Conservation (phyloP, 2,113 vertebrate genomes). For the Rhodinocichla rosea region DNA sequence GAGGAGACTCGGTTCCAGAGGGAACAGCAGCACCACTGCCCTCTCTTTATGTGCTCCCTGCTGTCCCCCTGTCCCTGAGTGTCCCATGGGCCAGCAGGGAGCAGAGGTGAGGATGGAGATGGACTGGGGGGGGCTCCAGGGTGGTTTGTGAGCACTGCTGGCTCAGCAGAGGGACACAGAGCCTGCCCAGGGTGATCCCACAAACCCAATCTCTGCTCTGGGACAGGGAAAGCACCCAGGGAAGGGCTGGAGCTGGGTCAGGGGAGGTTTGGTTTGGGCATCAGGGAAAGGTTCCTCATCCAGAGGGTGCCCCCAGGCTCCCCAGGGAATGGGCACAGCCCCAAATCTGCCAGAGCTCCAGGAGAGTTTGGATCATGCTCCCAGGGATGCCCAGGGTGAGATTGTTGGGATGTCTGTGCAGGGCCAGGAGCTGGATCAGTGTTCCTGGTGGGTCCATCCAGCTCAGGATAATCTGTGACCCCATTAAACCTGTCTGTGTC, state of each 20-base stretch:
- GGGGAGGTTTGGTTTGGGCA: not conserved
- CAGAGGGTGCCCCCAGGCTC: not conserved
- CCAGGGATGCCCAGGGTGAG: not conserved
- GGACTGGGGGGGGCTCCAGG: fast-evolving
- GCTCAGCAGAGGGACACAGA: not conserved
- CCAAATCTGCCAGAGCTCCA: not conserved
- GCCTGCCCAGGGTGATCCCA: not conserved
- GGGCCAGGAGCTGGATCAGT: not conserved
- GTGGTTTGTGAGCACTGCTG: not conserved
- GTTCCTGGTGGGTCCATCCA: not conserved
- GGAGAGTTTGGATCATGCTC: fast-evolving
- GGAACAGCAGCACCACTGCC: not conserved
- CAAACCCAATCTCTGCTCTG: not conserved
- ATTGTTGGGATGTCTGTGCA: not conserved
- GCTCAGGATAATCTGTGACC: not conserved
- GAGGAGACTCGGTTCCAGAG: not conserved
- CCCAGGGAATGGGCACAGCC: not conserved
- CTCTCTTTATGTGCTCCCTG: not conserved
- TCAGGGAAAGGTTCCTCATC: not conserved
- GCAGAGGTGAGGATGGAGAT: not conserved
- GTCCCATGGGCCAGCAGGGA: not conserved
- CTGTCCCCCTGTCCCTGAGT: not conserved
- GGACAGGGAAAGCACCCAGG: not conserved
- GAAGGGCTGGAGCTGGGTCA: not conserved
- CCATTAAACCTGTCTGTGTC: not conserved